Evolutionary conservation across 2,113 vertebrate genomes (phyloP).

Genomic region (Arothron firmamentum): DNA sequence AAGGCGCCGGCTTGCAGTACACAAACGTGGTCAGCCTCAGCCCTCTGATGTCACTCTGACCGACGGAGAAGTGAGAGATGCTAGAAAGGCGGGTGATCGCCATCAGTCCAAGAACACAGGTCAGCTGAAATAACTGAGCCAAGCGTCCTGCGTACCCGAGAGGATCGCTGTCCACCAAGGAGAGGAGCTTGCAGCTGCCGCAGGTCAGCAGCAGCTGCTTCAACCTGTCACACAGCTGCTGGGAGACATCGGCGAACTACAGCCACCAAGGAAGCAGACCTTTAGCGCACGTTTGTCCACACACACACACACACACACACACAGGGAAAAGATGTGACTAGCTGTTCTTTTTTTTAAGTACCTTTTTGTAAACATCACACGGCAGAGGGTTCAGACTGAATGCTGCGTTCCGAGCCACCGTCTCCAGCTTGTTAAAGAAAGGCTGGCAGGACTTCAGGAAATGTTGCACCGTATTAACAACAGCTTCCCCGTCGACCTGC

Average conservation of each 20-base stretch:
- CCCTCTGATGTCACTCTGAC: conserved; percentile 67
- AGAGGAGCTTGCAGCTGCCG: conserved; percentile 68
- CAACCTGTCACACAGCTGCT: conserved; percentile 77
- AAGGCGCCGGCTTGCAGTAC: conserved; percentile 73
- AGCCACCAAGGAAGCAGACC: conserved; percentile 8
- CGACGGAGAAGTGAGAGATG: conserved; percentile 79
- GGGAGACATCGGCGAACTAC: conserved; percentile 80
- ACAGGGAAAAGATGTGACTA: neutral
- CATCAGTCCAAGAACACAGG: too few relatives aligned
- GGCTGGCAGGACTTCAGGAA: conserved; percentile 77
- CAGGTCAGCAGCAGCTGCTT: conserved; percentile 80
- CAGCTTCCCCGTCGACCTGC: conserved; percentile 54
- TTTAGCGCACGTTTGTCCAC: neutral
- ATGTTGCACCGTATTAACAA: conserved; percentile 60
- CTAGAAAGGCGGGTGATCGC: conserved; percentile 42
- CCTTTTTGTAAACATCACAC: conserved; percentile 59
- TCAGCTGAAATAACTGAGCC: neutral
- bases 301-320: too few relatives aligned
- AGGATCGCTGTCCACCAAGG: conserved; percentile 75
- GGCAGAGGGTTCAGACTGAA: conserved; percentile 44
- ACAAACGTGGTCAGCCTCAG: conserved; percentile 73
- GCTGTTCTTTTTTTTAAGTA: conserved; percentile 20
- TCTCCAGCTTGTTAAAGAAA: conserved; percentile 79
- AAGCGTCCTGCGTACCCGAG: conserved; percentile 63
- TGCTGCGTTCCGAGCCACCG: conserved; percentile 55